Evolutionary conservation across 2,113 vertebrate species (phyloP).

Genomic region (Plotosus lineatus): DNA sequence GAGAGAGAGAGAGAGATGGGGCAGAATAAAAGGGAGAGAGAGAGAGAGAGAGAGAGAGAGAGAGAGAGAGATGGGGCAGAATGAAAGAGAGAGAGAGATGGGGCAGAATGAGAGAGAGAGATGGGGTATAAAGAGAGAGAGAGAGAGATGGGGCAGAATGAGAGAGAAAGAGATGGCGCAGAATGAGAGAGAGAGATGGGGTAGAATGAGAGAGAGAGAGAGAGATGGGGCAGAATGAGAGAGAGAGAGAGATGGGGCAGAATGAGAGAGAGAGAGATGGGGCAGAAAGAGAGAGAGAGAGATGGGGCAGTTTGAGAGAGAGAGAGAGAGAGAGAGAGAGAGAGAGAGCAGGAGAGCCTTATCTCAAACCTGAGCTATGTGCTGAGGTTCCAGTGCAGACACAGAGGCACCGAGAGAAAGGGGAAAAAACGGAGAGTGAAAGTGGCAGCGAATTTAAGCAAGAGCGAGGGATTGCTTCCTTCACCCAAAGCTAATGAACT

Average conservation of each 20-base stretch:
- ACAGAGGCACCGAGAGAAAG: conserved; percentile 86
- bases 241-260: conserved; percentile 71
- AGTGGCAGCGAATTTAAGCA: conserved; percentile 21
- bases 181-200: no score
- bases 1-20: conserved; percentile 57
- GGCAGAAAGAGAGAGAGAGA: conserved; percentile 49
- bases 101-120: no score
- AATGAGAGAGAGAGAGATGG: conserved; percentile 51
- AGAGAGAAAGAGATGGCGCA: no score
- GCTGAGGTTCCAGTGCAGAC: conserved; percentile 95
- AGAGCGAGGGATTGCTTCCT: conserved; percentile 68
- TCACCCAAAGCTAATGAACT: conserved; percentile 69
- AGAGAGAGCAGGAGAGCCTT: conserved; percentile 50
- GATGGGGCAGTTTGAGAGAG: conserved; percentile 36
- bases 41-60: conserved; percentile 66
- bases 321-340: conserved; percentile 56
- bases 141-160: conserved; percentile 46
- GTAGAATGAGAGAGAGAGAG: no score
- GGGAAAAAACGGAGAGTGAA: conserved; percentile 46
- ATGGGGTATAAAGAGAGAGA: conserved; percentile 59
- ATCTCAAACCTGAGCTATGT: conserved; percentile 84
- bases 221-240: no score
- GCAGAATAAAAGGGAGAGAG: conserved; percentile 69
- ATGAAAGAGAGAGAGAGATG: conserved; percentile 49
- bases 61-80: conserved; percentile 53